Evolutionary conservation across 2,113 vertebrate species (phyloP).

Genomic region (Hemiprocne comata): DNA sequence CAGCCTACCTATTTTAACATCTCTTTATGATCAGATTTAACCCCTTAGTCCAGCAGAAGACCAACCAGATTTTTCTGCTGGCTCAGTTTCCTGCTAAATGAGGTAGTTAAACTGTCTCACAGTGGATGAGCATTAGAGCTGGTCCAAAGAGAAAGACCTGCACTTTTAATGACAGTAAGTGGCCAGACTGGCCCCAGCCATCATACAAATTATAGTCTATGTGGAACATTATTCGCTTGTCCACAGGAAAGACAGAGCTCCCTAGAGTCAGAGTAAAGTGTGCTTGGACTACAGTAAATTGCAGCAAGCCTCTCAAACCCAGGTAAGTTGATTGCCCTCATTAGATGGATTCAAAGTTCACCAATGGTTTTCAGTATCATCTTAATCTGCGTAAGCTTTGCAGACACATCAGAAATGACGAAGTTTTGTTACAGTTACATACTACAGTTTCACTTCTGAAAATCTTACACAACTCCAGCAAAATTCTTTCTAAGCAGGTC

Average conservation of each 20-base stretch:
- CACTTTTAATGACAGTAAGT: background rate
- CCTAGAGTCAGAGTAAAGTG: background rate
- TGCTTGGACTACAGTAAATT: background rate
- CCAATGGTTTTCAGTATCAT: background rate
- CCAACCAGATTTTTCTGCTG: background rate
- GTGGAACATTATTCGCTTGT: background rate
- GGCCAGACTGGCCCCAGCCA: background rate
- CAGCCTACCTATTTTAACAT: background rate
- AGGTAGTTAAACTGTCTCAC: background rate
- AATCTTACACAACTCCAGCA: too few species aligned
- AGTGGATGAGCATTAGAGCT: background rate
- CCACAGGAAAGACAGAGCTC: too few species aligned
- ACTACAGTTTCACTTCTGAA: too few species aligned
- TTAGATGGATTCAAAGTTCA: background rate
- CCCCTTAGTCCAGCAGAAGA: background rate
- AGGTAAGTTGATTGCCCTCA: background rate
- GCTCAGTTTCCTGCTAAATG: background rate
- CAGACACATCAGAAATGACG: background rate
- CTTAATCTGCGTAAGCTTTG: background rate
- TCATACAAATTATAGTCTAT: background rate
- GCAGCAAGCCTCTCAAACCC: background rate
- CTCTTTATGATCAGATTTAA: background rate
- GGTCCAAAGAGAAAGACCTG: background rate
- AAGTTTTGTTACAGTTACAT: too few species aligned
- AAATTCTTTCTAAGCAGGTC: too few species aligned